phyloP scores from a whole-genome alignment of 37 sponge, comb jelly and placozoan genomes.

The Theonella swinhoei region DNA sequence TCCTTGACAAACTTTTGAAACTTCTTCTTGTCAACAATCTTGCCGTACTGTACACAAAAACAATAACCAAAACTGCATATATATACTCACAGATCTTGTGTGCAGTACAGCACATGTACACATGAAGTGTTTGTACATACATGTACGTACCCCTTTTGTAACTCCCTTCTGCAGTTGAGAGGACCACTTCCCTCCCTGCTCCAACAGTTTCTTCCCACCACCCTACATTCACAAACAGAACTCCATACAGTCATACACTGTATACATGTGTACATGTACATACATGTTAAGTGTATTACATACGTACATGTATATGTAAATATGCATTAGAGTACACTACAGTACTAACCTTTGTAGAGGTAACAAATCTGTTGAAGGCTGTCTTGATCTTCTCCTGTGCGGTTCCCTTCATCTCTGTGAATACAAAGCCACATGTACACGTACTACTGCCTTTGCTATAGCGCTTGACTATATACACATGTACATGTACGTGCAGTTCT shows the following conservation, averaged over 20 bases:
- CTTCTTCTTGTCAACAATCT: neutral
- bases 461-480: too few species aligned
- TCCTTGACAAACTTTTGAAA: conserved; percentile 39
- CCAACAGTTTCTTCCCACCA: conserved; percentile 30
- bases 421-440: neutral
- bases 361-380: conserved; percentile 13
- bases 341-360: neutral
- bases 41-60: neutral
- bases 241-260: neutral
- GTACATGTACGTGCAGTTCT: too few species aligned
- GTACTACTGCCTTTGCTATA: neutral
- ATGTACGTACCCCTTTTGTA: neutral
- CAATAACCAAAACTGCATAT: neutral
- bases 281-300: too few species aligned
- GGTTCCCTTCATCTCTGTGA: conserved; percentile 31
- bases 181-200: conserved; percentile 6
- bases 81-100: neutral
- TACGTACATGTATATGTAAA: neutral
- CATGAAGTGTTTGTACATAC: neutral
- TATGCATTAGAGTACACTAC: neutral
- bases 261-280: neutral
- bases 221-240: neutral
- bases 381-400: conserved; percentile 38
- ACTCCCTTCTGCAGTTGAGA: conserved; percentile 20
- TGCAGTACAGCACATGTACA: neutral